These are phyloP conservation scores for Volucella zonaria DNA, from an alignment of 2,888 invertebrate genomes.

Conservation along the genomic window DNA sequence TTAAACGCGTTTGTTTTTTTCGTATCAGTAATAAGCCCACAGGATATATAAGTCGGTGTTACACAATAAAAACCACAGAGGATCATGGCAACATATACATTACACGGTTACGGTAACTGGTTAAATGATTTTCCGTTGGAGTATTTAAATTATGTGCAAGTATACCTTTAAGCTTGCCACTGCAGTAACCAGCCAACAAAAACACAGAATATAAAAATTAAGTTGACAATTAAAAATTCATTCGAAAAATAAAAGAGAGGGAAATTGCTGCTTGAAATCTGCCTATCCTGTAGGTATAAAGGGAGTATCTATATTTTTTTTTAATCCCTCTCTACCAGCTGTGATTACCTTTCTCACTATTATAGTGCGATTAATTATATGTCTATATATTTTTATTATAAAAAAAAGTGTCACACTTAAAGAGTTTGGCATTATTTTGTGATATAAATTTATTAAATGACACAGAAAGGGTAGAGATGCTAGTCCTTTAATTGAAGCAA, in stretches of 20 bases:
- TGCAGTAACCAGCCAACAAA: background rate
- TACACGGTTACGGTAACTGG: constrained; percentile 5
- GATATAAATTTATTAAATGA: background rate
- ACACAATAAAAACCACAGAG: constrained; percentile 41
- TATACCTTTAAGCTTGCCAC: background rate
- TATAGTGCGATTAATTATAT: constrained; percentile 14
- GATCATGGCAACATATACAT: constrained; percentile 7
- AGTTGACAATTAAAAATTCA: constrained; percentile 63
- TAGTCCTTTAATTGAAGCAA: constrained; percentile 45
- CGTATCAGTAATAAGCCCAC: background rate
- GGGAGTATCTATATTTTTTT: background rate
- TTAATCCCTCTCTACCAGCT: background rate
- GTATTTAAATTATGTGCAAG: constrained; percentile 25
- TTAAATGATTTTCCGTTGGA: constrained; percentile 38
- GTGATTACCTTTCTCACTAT: constrained; percentile 16
- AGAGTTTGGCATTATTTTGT: background rate
- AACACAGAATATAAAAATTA: constrained; percentile 42
- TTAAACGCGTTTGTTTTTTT: no score
- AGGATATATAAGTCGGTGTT: constrained; percentile 34
- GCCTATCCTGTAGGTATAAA: background rate
- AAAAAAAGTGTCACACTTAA: background rate
- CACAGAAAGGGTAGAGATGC: background rate
- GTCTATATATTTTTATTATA: background rate
- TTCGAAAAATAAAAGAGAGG: constrained; percentile 34
- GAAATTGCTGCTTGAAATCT: constrained; percentile 34